Evolutionary conservation across 2,797 vertebrate genomes (phyloP).

Genomic region (Aulostomus chinensis): DNA sequence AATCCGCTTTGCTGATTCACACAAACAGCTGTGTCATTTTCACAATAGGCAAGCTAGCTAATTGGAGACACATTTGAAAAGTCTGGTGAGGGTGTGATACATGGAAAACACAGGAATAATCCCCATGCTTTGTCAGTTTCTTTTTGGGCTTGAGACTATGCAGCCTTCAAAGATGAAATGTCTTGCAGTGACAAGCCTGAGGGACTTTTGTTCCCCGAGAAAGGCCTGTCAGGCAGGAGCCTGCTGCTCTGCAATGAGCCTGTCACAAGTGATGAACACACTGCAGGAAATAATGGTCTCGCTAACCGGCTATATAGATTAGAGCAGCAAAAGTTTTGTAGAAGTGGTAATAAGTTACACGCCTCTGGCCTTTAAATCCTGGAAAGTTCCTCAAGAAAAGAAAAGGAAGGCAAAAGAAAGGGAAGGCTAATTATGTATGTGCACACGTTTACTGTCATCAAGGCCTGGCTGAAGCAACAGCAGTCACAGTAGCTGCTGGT

Average conservation of each 20-base stretch:
- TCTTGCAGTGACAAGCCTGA: conserved; percentile 47
- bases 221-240: conserved; percentile 53
- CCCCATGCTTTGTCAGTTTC: conserved; percentile 39
- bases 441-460: no score
- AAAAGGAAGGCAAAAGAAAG: neutral
- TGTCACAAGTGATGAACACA: conserved; percentile 60
- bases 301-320: conserved; percentile 44
- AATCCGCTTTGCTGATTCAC: no score
- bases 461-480: neutral
- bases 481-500: no score
- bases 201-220: conserved; percentile 52
- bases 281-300: conserved; percentile 47
- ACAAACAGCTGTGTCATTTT: no score
- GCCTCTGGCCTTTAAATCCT: conserved; percentile 15
- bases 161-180: conserved; percentile 40
- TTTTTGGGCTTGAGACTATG: conserved; percentile 34
- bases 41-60: conserved; percentile 44
- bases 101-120: conserved; percentile 46
- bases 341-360: conserved; percentile 12
- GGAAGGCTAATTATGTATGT: neutral
- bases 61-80: conserved; percentile 46
- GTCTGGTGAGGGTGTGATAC: conserved; percentile 36
- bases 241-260: conserved; percentile 54
- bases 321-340: conserved; percentile 43
- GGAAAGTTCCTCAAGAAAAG: no score